Evolutionary conservation across 2,888 invertebrate species (phyloP).

Genomic region (Andrena fulva): DNA sequence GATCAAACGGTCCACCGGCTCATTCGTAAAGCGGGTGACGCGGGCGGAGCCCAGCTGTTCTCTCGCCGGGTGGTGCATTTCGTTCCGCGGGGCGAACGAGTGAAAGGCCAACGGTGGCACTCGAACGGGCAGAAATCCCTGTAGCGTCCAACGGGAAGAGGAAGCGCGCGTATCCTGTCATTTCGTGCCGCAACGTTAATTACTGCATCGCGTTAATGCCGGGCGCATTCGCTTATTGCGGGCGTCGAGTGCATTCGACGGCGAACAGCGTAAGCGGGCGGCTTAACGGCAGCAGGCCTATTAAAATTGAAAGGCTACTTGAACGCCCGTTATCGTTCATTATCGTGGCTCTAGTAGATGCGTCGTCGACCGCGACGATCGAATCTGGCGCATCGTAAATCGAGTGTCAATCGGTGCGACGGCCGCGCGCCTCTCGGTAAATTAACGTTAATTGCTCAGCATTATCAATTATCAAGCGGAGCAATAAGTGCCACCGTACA

Average conservation of each 20-base stretch:
- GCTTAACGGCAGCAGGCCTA: slow-evolving; percentile 44
- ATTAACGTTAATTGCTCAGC: slow-evolving; percentile 39
- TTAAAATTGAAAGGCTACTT: slow-evolving; percentile 61
- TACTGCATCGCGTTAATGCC: slow-evolving; percentile 43
- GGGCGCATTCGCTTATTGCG: slow-evolving; percentile 7
- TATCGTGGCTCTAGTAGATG: slow-evolving; percentile 48
- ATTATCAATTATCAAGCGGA: slow-evolving; percentile 44
- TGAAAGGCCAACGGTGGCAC: not conserved
- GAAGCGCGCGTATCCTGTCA: slow-evolving; percentile 53
- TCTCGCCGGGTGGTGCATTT: not conserved
- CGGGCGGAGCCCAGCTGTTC: not conserved
- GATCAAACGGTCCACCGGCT: not conserved
- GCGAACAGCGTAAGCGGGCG: slow-evolving; percentile 7
- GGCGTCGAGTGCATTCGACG: not conserved
- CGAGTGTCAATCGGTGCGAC: slow-evolving; percentile 19
- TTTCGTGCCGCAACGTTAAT: slow-evolving; percentile 56
- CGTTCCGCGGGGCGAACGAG: not conserved
- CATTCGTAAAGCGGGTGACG: not conserved
- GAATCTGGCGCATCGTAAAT: slow-evolving; percentile 26
- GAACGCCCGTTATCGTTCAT: slow-evolving; percentile 67
- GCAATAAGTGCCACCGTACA: slow-evolving; percentile 16
- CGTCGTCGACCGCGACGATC: slow-evolving; percentile 21
- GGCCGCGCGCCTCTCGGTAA: not conserved
- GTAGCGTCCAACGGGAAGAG: slow-evolving; percentile 33
- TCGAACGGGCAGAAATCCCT: not conserved